Percentiles rank a stretch among this genome's conserved stretches.
These are phyloP conservation scores for Pristionchus arcanus DNA, from an alignment of 2,888 invertebrate species.

Conservation along the genomic window DNA sequence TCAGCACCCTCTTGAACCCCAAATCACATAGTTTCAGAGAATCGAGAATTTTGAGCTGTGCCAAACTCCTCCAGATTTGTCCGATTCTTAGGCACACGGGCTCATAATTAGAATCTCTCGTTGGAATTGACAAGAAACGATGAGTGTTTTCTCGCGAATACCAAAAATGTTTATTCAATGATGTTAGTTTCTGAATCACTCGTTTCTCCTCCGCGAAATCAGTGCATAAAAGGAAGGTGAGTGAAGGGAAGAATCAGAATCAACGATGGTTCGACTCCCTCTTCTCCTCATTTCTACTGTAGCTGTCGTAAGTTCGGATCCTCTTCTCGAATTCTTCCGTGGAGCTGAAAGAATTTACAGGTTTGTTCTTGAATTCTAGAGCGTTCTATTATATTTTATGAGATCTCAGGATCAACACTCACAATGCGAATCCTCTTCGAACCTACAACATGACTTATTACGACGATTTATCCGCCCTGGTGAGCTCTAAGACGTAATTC, in stretches of 20 bases:
- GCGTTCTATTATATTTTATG: background rate
- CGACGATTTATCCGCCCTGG: background rate
- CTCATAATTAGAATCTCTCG: too few species aligned
- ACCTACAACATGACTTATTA: background rate
- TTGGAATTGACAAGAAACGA: background rate
- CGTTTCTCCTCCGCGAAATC: slow-evolving; percentile 17
- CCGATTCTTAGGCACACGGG: too few species aligned
- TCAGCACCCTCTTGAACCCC: too few species aligned
- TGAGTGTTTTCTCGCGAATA: background rate
- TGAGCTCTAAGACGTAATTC: background rate
- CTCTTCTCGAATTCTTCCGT: too few species aligned
- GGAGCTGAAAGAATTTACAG: too few species aligned
- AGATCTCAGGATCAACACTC: background rate
- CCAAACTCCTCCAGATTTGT: too few species aligned
- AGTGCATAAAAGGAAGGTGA: background rate
- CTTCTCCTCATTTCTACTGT: background rate
- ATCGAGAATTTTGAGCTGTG: too few species aligned
- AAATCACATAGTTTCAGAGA: too few species aligned
- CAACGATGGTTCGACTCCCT: background rate
- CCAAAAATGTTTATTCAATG: background rate
- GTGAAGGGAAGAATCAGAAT: background rate
- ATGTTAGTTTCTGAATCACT: slow-evolving; percentile 22
- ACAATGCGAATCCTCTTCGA: background rate
- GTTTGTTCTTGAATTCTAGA: background rate
- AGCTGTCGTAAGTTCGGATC: background rate